Conservation (phyloP, 2,888 invertebrate species). For the Agrochola circellaris region DNA sequence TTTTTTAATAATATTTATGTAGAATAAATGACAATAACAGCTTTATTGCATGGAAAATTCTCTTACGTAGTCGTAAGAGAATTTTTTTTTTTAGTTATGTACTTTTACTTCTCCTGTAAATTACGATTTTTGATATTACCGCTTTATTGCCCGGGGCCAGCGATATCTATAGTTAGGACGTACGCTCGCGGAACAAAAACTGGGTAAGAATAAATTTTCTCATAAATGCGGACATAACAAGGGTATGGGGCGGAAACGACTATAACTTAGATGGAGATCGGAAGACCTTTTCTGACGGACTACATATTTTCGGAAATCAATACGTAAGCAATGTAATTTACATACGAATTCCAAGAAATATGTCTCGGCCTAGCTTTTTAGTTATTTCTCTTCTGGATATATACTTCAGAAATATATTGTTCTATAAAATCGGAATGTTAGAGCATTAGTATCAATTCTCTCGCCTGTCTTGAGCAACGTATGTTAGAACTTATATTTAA, state of each 20-base stretch:
- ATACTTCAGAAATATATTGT: constrained; percentile 8
- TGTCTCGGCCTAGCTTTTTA: constrained; percentile 44
- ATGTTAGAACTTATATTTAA: constrained; percentile 42
- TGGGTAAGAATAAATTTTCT: constrained; percentile 63
- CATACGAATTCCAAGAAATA: constrained; percentile 59
- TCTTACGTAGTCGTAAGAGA: no score
- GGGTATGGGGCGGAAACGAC: constrained; percentile 67
- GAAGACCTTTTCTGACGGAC: constrained; percentile 69
- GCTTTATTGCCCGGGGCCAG: no score
- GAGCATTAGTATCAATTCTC: constrained; percentile 34
- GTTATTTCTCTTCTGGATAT: constrained; percentile 27
- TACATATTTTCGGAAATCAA: constrained; percentile 70
- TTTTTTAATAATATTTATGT: no score
- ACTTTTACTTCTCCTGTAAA: no score
- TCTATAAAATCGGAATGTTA: constrained; percentile 6
- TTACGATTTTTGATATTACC: no score
- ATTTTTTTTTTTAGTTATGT: no score
- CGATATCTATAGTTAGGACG: constrained; percentile 22
- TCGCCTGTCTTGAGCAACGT: constrained; percentile 32
- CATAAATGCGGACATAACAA: constrained; percentile 65
- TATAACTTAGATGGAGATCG: constrained; percentile 68
- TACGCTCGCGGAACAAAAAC: constrained; percentile 54
- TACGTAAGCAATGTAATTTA: constrained; percentile 65
- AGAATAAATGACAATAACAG: no score
- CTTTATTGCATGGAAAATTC: no score